These are phyloP conservation scores for Peromyscus nudipes DNA, from an alignment of 2,797 vertebrate species.

Conservation along the genomic window DNA sequence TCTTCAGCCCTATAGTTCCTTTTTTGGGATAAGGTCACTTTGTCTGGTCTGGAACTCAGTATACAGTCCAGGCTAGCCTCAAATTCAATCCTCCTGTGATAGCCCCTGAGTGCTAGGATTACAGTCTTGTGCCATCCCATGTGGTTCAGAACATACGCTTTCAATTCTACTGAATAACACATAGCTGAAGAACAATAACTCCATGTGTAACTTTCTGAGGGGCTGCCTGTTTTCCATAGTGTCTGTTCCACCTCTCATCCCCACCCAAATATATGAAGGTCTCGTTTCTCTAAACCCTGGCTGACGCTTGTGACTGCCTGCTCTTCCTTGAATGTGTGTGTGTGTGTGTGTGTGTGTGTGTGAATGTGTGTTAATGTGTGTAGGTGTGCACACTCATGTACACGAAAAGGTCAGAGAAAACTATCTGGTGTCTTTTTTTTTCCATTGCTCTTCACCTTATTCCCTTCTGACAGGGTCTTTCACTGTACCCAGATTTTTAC, in stretches of 20 bases:
- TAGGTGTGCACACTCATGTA: background rate
- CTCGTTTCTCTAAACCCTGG: background rate
- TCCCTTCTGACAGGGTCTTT: background rate
- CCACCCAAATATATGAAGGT: background rate
- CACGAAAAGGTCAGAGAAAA: background rate
- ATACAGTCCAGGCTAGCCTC: background rate
- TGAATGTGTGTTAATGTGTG: background rate
- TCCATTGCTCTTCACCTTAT: background rate
- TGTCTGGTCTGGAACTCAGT: background rate
- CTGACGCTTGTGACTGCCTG: background rate
- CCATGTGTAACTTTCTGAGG: background rate
- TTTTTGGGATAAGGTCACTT: background rate
- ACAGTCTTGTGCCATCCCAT: background rate
- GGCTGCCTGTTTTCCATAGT: background rate
- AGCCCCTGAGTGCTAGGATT: background rate
- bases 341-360: background rate
- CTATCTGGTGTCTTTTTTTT: background rate
- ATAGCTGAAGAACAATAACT: background rate
- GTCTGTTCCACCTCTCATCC: background rate
- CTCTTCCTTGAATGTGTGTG: background rate
- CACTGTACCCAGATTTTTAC: background rate
- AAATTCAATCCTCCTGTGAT: background rate
- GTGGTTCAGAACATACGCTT: background rate
- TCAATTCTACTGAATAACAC: conserved; percentile 19
- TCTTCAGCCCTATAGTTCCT: background rate